phyloP scores from a whole-genome alignment of 2,888 invertebrate species.

The Nymphalis polychloros region DNA sequence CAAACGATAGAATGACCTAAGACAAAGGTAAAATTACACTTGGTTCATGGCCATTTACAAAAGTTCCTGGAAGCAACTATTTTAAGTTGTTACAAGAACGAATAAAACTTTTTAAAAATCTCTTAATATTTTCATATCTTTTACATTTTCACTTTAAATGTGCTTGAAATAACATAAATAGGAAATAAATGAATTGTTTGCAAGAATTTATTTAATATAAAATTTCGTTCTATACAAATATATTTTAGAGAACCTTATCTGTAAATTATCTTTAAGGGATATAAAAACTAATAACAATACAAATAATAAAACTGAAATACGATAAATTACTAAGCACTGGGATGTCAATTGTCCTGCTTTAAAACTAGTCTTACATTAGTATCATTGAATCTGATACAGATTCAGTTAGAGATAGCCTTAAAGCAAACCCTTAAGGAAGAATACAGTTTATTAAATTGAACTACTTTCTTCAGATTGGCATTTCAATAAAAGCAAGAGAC shows the following conservation, averaged over 20 bases:
- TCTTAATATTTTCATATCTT: too few species aligned
- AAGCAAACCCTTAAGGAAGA: slow-evolving; percentile 11
- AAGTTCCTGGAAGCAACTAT: slow-evolving; percentile 49
- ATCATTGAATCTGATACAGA: slow-evolving; percentile 21
- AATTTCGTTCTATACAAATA: too few species aligned
- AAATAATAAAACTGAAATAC: not conserved
- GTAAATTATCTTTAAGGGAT: not conserved
- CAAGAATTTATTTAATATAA: too few species aligned
- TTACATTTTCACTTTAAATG: too few species aligned
- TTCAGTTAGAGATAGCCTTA: slow-evolving; percentile 27
- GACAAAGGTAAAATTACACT: slow-evolving; percentile 60
- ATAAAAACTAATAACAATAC: too few species aligned
- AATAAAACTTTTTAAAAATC: not conserved
- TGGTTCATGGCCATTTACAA: slow-evolving; percentile 55
- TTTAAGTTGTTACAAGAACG: slow-evolving; percentile 17
- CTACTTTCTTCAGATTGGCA: slow-evolving; percentile 25
- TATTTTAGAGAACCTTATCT: not conserved
- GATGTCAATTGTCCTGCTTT: slow-evolving; percentile 5
- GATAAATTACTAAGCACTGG: not conserved
- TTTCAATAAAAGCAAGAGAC: slow-evolving; percentile 33
- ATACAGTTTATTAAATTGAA: slow-evolving; percentile 27
- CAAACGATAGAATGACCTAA: slow-evolving; percentile 50
- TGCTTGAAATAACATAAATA: too few species aligned
- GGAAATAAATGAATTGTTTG: too few species aligned
- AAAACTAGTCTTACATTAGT: not conserved